Conservation (phyloP, 2,888 invertebrate species). For the Drosophila putrida region DNA sequence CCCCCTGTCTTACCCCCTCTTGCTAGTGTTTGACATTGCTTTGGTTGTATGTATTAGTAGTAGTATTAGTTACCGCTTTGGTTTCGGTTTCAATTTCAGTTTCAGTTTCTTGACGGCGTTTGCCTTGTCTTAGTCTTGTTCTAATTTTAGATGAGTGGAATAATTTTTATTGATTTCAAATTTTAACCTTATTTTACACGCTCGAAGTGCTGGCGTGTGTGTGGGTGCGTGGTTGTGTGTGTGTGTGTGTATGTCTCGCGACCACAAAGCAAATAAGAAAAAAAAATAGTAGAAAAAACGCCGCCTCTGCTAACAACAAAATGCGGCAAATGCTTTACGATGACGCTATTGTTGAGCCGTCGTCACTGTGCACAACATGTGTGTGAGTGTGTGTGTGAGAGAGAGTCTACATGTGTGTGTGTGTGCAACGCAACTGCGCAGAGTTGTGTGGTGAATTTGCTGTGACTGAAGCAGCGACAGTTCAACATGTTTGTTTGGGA, state of each 20-base stretch:
- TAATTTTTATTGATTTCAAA: slow-evolving; percentile 84
- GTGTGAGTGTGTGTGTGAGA: slow-evolving; percentile 9
- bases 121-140: slow-evolving; percentile 59
- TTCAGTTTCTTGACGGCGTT: slow-evolving; percentile 41
- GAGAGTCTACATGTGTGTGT: neutral
- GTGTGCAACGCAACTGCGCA: slow-evolving; percentile 60
- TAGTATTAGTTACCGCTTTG: slow-evolving; percentile 11
- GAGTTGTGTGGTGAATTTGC: slow-evolving; percentile 56
- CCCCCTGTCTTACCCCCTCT: neutral
- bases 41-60: slow-evolving; percentile 24
- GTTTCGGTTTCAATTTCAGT: slow-evolving; percentile 27
- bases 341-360: slow-evolving; percentile 76
- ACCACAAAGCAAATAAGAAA: slow-evolving; percentile 28
- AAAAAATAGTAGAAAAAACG: slow-evolving; percentile 44
- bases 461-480: slow-evolving; percentile 27
- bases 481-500: slow-evolving; percentile 71
- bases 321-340: slow-evolving; percentile 78
- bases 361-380: slow-evolving; percentile 15
- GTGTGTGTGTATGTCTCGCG: slow-evolving; percentile 28
- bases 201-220: slow-evolving; percentile 34
- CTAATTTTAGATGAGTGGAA: slow-evolving; percentile 85
- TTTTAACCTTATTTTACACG: slow-evolving; percentile 81
- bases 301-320: slow-evolving; percentile 72
- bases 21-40: slow-evolving; percentile 21
- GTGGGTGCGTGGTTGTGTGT: slow-evolving; percentile 6